These are phyloP conservation scores for Rousettus madagascariensis DNA, from an alignment of 2,797 vertebrate species.

Conservation along the genomic window DNA sequence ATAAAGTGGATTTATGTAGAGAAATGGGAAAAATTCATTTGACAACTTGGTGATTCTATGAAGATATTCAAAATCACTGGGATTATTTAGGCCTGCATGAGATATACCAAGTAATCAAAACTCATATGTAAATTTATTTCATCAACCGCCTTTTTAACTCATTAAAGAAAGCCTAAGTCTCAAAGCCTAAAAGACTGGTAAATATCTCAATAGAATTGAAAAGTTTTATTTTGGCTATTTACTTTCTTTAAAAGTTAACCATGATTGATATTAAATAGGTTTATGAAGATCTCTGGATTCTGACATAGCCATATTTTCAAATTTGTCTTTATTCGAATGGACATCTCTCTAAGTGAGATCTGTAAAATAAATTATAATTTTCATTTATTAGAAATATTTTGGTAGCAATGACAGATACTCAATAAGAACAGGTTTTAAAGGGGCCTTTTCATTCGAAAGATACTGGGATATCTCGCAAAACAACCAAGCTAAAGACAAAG, in stretches of 20 bases:
- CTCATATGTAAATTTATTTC: neutral
- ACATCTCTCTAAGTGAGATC: neutral
- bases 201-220: neutral
- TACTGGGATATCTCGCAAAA: neutral
- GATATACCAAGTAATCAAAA: neutral
- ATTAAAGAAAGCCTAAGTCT: neutral
- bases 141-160: neutral
- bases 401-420: neutral
- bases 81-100: neutral
- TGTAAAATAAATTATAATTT: neutral
- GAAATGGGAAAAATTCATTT: conserved; percentile 1
- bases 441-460: neutral
- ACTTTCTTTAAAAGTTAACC: conserved; percentile 6
- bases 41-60: neutral
- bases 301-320: neutral
- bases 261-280: neutral
- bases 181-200: neutral
- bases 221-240: neutral
- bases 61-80: neutral
- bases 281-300: neutral
- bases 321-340: neutral
- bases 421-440: neutral
- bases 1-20: neutral
- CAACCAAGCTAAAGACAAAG: neutral
- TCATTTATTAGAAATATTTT: neutral